Evolutionary conservation across 2,113 vertebrate genomes (phyloP).

Genomic region (Ictalurus punctatus): DNA sequence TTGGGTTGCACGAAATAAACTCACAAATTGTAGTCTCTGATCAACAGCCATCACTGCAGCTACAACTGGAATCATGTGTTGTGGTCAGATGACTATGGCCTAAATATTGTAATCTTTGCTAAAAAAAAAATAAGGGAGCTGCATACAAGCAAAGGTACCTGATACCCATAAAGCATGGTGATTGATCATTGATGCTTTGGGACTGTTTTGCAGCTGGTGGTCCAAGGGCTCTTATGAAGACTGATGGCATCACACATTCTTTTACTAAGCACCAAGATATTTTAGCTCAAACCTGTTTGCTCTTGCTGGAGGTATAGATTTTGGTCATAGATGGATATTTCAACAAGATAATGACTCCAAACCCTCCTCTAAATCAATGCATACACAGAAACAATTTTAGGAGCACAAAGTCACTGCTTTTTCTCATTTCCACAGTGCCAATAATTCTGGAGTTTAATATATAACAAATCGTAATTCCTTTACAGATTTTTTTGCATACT

Average conservation of each 20-base stretch:
- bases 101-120: not conserved
- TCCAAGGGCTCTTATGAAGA: not conserved
- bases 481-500: not conserved
- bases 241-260: not conserved
- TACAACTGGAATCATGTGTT: not conserved
- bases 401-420: not conserved
- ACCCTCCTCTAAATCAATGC: not conserved
- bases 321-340: not conserved
- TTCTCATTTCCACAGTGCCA: not conserved
- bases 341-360: not conserved
- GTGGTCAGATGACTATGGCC: not conserved
- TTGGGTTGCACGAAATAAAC: too few species aligned
- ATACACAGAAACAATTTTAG: not conserved
- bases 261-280: not conserved
- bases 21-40: not conserved
- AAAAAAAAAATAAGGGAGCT: not conserved
- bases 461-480: not conserved
- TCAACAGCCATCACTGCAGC: not conserved
- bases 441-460: not conserved
- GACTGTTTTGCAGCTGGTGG: not conserved
- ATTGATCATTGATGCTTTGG: not conserved
- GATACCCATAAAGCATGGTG: not conserved
- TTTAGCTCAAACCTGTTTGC: constrained; percentile 3
- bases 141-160: not conserved
- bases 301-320: not conserved